Base-by-base conservation (phyloP, 2,888 invertebrate species). In the Tetrapedia diversipes region DNA sequence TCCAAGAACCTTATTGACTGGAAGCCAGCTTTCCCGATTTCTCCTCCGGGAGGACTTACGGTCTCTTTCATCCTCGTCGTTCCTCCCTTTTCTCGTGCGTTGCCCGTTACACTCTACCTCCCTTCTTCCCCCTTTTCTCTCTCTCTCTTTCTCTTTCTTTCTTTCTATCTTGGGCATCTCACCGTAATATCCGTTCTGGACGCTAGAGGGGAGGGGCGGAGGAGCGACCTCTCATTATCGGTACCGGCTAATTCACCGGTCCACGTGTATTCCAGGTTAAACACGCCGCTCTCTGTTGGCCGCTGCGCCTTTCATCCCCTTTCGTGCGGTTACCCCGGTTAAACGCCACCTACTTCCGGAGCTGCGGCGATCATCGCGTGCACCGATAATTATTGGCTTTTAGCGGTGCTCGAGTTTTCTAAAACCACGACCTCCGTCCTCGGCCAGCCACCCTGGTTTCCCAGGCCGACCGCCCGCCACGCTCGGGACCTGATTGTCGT, bases 371-470 rank as follows among this genome's bases (percentile, higher is more conserved):
- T 77, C 70, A 68, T 77, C 76, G 54, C 76, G 75, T 66, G 77
- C 80, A 78, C 77, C 85, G 83, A 82, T 88, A 86, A 87, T 88
- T 88, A 87, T 86, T 86, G 81, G 79, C 82, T 85, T 83, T 85
- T 83, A 82, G 63, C 67, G 64, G 41, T 19, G 54, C 27, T 49
- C 54, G 29, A 65, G 56, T 66, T 77, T 78, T 71, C 60, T 63
- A 39, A 71, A 82, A 74, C 69, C 66, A 59, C 73, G 51, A 47
- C 10, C 51, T 41, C 27, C 51, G 39, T 39, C 53, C 34, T 10
- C 10, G 6, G 16, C 10, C 22, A 27, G 68, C 47, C 45, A 14
- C 45, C 60, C 45, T 32, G n/a, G 64, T 82, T 77, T 74, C 64
- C 67, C 51, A 34, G 29, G 10, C 8, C 49, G 73, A 81, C 81